Base-by-base conservation (phyloP, 1,140 invertebrate genomes). In the Triops longicaudatus region DNA sequence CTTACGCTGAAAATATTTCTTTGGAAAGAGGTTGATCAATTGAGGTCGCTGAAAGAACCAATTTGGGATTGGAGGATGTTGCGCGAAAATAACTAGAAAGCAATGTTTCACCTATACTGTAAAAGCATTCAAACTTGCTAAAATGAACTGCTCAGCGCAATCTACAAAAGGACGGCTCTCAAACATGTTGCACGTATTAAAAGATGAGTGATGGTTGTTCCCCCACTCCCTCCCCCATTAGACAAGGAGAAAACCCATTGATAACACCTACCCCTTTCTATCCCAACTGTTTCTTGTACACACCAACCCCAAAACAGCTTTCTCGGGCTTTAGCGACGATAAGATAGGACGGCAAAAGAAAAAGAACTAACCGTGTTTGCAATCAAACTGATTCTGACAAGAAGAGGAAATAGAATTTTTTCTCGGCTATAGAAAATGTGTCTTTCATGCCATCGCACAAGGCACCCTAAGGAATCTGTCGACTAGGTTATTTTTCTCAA, bases 351-450 rank as follows among this genome's bases (percentile, higher is more conserved):
- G 31, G 17, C 10, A 44, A 44, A 44, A 17, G 4, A 50, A 63
- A 63, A 63, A 63, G 22, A 63, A 63, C 50, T 63, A 63, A 63
- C 50, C 14, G 50, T 63, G 22, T 63, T 63, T 63, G 50, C 50
- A 63, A 63, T 63, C 50, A 63, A 63, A 63, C 50, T 63, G 50
- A 63, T n/a, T 63, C 50, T 63, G 50, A 63, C 50, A 63, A 63
- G 50, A 63, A 22, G 17, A 63, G 50, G 50, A 63, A 63, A 63
- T 63, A 63, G 50, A 63, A 63, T 63, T 63, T 63, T 14, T 22
- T 63, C 17, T 63, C 10, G 50, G 50, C 50, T 63, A 17, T 63
- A 63, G 50, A 63, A 63, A 63, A 63, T 63, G 50, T 63, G 50
- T 63, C 50, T 22, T 63, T 63, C 50, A 63, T 63, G 14, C 50